Evolutionary conservation across 2,113 vertebrate genomes (phyloP), one percentile per base, ranked within the genome.

Genomic region (Monopterus albus): DNA sequence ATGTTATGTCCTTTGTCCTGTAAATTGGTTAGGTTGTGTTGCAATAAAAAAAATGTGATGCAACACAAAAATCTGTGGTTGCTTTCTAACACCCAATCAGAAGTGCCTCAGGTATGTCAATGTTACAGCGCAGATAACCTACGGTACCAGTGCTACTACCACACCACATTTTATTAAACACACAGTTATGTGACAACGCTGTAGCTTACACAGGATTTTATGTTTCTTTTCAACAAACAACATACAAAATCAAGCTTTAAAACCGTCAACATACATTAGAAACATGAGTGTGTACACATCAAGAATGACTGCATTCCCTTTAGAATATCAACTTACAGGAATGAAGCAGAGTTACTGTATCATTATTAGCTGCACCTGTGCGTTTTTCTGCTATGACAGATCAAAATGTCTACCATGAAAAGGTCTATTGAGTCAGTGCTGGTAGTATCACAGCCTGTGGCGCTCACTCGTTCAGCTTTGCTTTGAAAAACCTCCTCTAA

Each of bases 311-410:
- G 29, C 9, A 21, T n/a, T 46, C 12, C 23, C 35, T 47, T 33
- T 11, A 14, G 11, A 51, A 18, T 10, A 28, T 6, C 2, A 8
- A 2, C 12, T n/a, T 47, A 11, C 23, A 12, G 52, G 13, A 43
- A 3, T 31, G 25, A 21, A n/a, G 12, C 11, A 43, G 46, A 55
- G 13, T 23, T 10, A 9, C 23, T 15, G 58, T 21, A 31, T 39
- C 50, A 25, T 56, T 31, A 39, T 31, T 35, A 49, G 42, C 40
- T 31, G 2, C 59, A 49, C 51, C 46, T 57, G 52, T 58, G 43
- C 5, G n/a, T 33, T 33, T n/a, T 23, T 35, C 29, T 13, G n/a
- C 33, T 39, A 2, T 15, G n/a, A 33, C 33, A 59, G 14, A 58
- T 69, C 23, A 1, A 38, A 57, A 26, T 15, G 31, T 21, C 26